Evolutionary conservation across 2,888 invertebrate species (phyloP).

Genomic region (Criorhina ranunculi): DNA sequence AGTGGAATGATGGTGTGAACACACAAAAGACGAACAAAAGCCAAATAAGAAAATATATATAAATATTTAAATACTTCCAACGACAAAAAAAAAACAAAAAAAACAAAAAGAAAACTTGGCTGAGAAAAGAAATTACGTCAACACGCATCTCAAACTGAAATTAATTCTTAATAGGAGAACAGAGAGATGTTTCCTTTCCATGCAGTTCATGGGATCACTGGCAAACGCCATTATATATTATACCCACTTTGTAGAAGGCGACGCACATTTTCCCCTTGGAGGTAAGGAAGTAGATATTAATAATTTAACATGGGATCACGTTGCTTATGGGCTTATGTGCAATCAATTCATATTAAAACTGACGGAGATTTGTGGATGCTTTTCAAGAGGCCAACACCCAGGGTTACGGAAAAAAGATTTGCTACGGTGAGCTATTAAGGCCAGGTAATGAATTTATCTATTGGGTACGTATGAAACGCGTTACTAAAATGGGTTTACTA

Average conservation of each 20-base stretch:
- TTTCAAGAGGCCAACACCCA: slow-evolving; percentile 9
- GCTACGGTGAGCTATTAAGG: slow-evolving; percentile 15
- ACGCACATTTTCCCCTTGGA: slow-evolving; percentile 40
- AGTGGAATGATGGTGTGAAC: slow-evolving; percentile 56
- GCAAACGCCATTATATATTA: slow-evolving; percentile 39
- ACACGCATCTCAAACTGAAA: slow-evolving; percentile 62
- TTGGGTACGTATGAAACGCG: slow-evolving; percentile 10
- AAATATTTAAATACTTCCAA: slow-evolving; percentile 49
- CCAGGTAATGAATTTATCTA: slow-evolving; percentile 47
- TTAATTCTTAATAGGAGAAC: slow-evolving; percentile 58
- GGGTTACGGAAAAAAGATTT: slow-evolving; percentile 17
- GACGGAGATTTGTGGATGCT: slow-evolving; percentile 67
- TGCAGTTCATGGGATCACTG: slow-evolving; percentile 44
- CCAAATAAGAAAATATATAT: slow-evolving; percentile 54
- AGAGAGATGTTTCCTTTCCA: slow-evolving; percentile 20
- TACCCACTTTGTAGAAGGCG: slow-evolving; percentile 33
- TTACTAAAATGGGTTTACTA: slow-evolving; percentile 10
- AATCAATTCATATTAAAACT: slow-evolving; percentile 70
- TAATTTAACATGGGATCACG: slow-evolving; percentile 62
- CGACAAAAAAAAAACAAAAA: slow-evolving; percentile 10
- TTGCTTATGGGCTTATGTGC: slow-evolving; percentile 66
- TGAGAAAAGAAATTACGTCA: slow-evolving; percentile 49
- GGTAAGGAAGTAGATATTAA: slow-evolving; percentile 59
- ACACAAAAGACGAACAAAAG: slow-evolving; percentile 65
- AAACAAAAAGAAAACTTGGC: slow-evolving; percentile 19